Evolutionary conservation across 2,888 invertebrate species (phyloP), one percentile per base, ranked within the genome.

Genomic region (Sisyra nigra): DNA sequence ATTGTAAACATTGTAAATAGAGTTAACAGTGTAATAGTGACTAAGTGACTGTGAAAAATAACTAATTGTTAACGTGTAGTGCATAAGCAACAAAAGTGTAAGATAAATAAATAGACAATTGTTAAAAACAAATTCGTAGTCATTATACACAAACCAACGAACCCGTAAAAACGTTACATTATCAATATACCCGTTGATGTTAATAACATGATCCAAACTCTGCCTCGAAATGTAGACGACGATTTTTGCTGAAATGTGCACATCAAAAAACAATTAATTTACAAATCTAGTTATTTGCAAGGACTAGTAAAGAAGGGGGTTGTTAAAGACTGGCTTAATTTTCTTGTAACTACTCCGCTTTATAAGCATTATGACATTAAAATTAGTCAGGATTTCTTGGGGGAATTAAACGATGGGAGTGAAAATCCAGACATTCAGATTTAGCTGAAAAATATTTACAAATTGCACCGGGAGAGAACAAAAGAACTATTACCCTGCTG

Each of bases 141-240:
- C n/a, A n/a, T n/a, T n/a, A n/a, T n/a, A n/a, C n/a, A n/a, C n/a
- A n/a, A n/a, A n/a, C n/a, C n/a, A n/a, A n/a, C n/a, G n/a, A n/a
- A 48, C 40, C n/a, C n/a, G n/a, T n/a, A n/a, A n/a, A n/a, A n/a
- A n/a, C n/a, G n/a, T n/a, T n/a, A n/a, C 36, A 44, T 54, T 2
- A 54, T 54, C 9, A 55, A 55, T 49, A 50, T 55, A 24, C 54
- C 54, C 32, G 47, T 53, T 6, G 44, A 46, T 15, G 49, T 52
- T 4, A 44, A 53, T 38, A 52, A 45, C 34, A 52, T 53, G 51
- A 52, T 54, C 5, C 29, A 46, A 18, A 19, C 9, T 18, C 51
- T 29, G 49, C 51, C 53, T 24, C 29, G 53, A 42, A 35, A 49
- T 13, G 13, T 55, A 9, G 50, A 55, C 40, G 55, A 55, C 34